phyloP scores from a whole-genome alignment of 2,113 vertebrate genomes.

The Brienomyrus brachyistius region DNA sequence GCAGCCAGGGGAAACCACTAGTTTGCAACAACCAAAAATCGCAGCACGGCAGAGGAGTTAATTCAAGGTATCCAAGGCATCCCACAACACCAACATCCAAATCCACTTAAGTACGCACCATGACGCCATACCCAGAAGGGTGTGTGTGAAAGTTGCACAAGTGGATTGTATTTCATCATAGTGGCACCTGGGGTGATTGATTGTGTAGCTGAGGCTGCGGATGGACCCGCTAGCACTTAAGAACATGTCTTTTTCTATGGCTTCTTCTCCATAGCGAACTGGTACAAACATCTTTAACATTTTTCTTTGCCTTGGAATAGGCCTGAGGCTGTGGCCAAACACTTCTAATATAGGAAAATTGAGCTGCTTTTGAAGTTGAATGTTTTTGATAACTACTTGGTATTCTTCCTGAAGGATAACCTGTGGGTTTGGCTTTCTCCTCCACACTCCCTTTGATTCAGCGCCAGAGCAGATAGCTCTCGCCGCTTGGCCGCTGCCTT shows the following conservation, averaged over 20 bases:
- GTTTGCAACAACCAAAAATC: conserved; percentile 32
- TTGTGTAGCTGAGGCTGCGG: conserved; percentile 45
- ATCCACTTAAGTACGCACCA: conserved; percentile 37
- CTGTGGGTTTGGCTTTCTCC: conserved; percentile 93
- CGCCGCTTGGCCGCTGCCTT: conserved; percentile 52
- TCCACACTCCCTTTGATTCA: conserved; percentile 98
- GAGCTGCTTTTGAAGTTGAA: conserved; percentile 94
- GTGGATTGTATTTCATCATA: conserved; percentile 54
- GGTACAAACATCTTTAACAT: conserved; percentile 83
- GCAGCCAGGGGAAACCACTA: conserved; percentile 6
- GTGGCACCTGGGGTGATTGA: conserved; percentile 59
- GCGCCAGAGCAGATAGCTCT: conserved; percentile 92
- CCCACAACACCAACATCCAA: conserved; percentile 31
- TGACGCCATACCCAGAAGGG: conserved; percentile 32
- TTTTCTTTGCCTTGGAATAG: conserved; percentile 79
- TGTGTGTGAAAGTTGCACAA: conserved; percentile 37
- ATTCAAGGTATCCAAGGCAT: conserved; percentile 45
- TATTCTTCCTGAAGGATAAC: conserved; percentile 98
- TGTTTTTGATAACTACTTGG: conserved; percentile 99
- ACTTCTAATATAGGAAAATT: conserved; percentile 94
- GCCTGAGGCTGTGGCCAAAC: conserved; percentile 81
- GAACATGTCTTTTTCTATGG: conserved; percentile 42
- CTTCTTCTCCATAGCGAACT: conserved; percentile 59
- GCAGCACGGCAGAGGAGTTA: conserved; percentile 15
- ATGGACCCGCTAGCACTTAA: conserved; percentile 55